Percentiles rank a stretch among this genome's conserved stretches.
Evolutionary conservation across 2,113 vertebrate species (phyloP).

Genomic region (Chlorocebus sabaeus): DNA sequence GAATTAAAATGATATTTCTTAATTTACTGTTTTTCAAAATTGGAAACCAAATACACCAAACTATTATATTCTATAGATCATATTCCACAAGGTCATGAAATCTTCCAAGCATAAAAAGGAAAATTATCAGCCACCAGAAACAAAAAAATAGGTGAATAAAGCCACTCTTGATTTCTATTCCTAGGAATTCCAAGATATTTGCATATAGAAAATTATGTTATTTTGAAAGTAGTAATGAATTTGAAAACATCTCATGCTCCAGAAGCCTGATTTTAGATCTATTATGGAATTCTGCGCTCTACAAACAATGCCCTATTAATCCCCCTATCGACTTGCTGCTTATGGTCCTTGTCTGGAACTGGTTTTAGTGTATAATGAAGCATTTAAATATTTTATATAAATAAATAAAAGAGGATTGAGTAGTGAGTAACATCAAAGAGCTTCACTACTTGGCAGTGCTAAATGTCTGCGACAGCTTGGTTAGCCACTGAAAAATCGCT

Average conservation of each 20-base stretch:
- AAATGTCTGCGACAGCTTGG: slow-evolving; percentile 48
- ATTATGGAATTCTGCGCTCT: slow-evolving; percentile 24
- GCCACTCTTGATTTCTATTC: not conserved
- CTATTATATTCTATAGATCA: slow-evolving; percentile 3
- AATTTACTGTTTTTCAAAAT: not conserved
- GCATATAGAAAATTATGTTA: not conserved
- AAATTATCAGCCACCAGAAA: slow-evolving; percentile 38
- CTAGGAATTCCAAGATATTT: not conserved
- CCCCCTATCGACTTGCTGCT: slow-evolving; percentile 33
- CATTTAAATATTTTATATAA: slow-evolving; percentile 60
- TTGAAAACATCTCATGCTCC: slow-evolving; percentile 53
- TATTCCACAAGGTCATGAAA: not conserved
- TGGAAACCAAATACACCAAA: slow-evolving; percentile 34
- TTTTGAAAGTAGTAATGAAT: slow-evolving; percentile 40
- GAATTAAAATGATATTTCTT: slow-evolving; percentile 43
- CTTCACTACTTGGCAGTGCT: not conserved
- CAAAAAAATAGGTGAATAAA: slow-evolving; percentile 53
- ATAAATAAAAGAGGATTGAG: slow-evolving; percentile 49
- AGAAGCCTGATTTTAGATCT: slow-evolving; percentile 63
- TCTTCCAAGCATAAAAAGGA: not conserved
- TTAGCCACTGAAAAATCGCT: slow-evolving; percentile 66
- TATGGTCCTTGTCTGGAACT: slow-evolving; percentile 30
- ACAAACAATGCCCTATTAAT: slow-evolving; percentile 57
- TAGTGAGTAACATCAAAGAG: not conserved
- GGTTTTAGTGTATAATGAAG: slow-evolving; percentile 31